Evolutionary conservation across 1,140 invertebrate species (phyloP), one percentile per base, ranked within the genome.

Genomic region (Tigriopus japonicus): DNA sequence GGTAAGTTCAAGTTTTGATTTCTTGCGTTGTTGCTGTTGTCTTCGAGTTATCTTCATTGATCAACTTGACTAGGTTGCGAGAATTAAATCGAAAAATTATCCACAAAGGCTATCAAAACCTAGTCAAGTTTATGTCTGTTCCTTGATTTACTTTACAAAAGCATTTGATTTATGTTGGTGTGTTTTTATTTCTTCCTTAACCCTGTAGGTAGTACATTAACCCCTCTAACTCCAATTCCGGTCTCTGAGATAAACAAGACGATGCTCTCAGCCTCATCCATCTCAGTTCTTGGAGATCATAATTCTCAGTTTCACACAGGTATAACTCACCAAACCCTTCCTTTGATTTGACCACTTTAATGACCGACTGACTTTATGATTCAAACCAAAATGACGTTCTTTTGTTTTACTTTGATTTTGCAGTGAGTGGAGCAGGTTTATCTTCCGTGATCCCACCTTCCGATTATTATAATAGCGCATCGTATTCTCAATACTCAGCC

Each of bases 391-490:
- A 3, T 35, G 28, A 35, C 28, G 28, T 35, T 9, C 28, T 35
- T 35, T 9, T 35, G 28, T 35, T 35, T 49, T 21, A 5, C 12
- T 49, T 59, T 15, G 52, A 15, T 40, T 54, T 41, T 54, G 19
- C 55, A 60, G 45, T 60, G 17, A 42, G 63, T 56, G 61, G 59
- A 42, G 52, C 41, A 63, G 60, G 62, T 56, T 54, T 62, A 62
- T 62, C 60, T 62, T 62, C 62, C 60, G 63, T 62, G 60, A 58
- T 51, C 17, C 52, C 52, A 23, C 21, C 59, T 17, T 19, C 14
- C 15, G 52, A 23, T 21, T 56, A 40, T 42, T 61, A 40, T 28
- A 35, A 49, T 13, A 59, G 24, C 42, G 28, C 49, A 43, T 24
- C 10, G 35, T 54, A 60, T 58, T 40, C 41, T 52, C 53, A 56